Evolutionary conservation across 1,140 invertebrate species (phyloP).

Genomic region (Zaprionus ornatus): DNA sequence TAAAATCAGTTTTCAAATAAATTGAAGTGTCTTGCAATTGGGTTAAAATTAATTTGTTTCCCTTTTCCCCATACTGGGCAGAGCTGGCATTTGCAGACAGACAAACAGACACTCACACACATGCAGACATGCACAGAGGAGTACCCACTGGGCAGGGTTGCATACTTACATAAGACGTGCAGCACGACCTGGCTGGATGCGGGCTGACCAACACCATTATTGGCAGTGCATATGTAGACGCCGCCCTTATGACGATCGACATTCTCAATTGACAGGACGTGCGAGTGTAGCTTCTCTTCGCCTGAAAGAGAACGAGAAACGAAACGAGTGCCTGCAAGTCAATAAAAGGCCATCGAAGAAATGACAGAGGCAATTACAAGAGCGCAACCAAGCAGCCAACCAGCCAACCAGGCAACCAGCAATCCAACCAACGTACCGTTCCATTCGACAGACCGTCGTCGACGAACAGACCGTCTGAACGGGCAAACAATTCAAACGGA

Average conservation of each 20-base stretch:
- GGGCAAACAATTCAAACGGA: conserved; percentile 27
- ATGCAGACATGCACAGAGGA: neutral
- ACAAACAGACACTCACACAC: conserved; percentile 3
- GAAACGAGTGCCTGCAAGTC: conserved; percentile 69
- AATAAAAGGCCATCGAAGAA: conserved; percentile 56
- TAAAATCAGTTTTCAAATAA: conserved; percentile 79
- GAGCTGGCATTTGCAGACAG: conserved; percentile 22
- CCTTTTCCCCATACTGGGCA: conserved; percentile 41
- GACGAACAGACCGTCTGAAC: conserved; percentile 22
- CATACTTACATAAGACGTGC: conserved; percentile 87
- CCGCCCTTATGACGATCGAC: conserved; percentile 87
- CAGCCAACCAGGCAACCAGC: conserved; percentile 21
- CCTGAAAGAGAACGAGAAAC: conserved; percentile 69
- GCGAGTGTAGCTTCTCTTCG: conserved; percentile 85
- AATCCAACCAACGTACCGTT: conserved; percentile 22
- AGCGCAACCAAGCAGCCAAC: conserved; percentile 30
- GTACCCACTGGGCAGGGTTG: neutral
- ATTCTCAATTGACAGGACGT: conserved; percentile 84
- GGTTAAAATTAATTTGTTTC: conserved; percentile 76
- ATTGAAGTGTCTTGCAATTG: conserved; percentile 63
- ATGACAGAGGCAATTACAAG: conserved; percentile 76
- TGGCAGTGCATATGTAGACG: conserved; percentile 87
- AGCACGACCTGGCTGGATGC: conserved; percentile 86
- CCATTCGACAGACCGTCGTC: conserved; percentile 18
- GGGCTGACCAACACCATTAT: conserved; percentile 87